Conservation (phyloP, 1,140 invertebrate genomes). For the Zaprionus taronus region DNA sequence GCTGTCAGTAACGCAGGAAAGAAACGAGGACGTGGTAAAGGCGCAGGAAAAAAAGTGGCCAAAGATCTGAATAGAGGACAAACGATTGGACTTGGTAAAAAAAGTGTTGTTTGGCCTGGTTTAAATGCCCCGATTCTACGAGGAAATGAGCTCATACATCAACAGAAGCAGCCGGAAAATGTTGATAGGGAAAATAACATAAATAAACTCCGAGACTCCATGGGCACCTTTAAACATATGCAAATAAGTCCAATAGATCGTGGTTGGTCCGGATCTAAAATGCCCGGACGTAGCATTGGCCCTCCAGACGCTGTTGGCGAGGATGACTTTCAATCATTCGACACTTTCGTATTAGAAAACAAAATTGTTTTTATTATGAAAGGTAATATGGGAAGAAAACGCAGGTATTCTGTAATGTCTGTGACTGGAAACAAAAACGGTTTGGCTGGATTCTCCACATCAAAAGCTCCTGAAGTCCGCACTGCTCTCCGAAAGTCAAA, state of each 20-base stretch:
- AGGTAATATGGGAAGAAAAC: conserved; percentile 91
- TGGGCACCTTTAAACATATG: conserved; percentile 86
- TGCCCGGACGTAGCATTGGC: conserved; percentile 94
- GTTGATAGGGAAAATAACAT: conserved; percentile 89
- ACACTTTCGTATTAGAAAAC: conserved; percentile 93
- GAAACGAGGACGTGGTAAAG: conserved; percentile 96
- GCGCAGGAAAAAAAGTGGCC: conserved; percentile 88
- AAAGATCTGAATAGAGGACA: conserved; percentile 97
- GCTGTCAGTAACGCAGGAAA: conserved; percentile 98
- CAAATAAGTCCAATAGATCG: conserved; percentile 92
- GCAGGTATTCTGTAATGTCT: conserved; percentile 79
- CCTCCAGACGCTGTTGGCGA: conserved; percentile 93
- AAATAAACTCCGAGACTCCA: conserved; percentile 89
- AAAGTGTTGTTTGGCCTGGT: conserved; percentile 96
- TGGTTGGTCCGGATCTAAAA: conserved; percentile 93
- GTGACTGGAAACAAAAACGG: conserved; percentile 96
- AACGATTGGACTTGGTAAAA: conserved; percentile 93
- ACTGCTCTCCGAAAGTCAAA: conserved; percentile 90
- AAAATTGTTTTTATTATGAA: conserved; percentile 94
- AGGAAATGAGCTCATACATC: conserved; percentile 90
- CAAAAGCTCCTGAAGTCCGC: conserved; percentile 88
- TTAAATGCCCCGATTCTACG: conserved; percentile 92
- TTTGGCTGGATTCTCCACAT: conserved; percentile 92
- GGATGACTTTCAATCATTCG: conserved; percentile 94
- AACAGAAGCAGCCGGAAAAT: conserved; percentile 89